Conservation (phyloP, 2,888 invertebrate species). For the Diplazon laetatorius region DNA sequence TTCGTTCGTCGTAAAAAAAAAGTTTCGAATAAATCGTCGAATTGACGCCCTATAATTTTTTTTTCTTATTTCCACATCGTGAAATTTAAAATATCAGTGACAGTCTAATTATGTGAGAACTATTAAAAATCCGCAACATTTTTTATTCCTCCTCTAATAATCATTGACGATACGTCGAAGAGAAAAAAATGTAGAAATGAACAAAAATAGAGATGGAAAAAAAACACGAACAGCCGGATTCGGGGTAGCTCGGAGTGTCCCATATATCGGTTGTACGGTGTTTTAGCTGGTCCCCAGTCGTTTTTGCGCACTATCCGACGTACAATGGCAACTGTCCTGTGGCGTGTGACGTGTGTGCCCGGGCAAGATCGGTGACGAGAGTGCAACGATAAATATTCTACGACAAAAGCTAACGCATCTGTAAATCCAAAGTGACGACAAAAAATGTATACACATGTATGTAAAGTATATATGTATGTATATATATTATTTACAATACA, state of each 20-base stretch:
- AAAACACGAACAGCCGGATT: neutral
- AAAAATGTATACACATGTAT: neutral
- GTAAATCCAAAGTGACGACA: constrained; percentile 33
- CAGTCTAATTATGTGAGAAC: no score
- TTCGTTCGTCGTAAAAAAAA: no score
- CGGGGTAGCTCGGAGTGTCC: neutral
- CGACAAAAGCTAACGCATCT: constrained; percentile 53
- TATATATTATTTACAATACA: neutral
- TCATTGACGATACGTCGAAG: no score
- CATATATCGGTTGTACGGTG: neutral
- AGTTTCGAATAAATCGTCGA: no score
- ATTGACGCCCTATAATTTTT: no score
- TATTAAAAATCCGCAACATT: no score
- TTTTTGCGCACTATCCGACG: constrained; percentile 56
- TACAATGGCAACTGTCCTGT: constrained; percentile 42
- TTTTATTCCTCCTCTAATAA: no score
- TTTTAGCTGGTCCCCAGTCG: constrained; percentile 1
- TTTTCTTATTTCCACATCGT: no score
- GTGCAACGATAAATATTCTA: constrained; percentile 61
- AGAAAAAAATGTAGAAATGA: no score
- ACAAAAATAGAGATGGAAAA: neutral
- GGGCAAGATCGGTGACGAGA: constrained; percentile 48
- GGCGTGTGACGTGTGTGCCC: constrained; percentile 54
- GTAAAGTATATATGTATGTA: neutral
- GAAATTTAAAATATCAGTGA: no score